Percentiles rank a stretch among this genome's conserved stretches.
Conservation (phyloP, 2,888 invertebrate species). For the Spicauda simplicius region DNA sequence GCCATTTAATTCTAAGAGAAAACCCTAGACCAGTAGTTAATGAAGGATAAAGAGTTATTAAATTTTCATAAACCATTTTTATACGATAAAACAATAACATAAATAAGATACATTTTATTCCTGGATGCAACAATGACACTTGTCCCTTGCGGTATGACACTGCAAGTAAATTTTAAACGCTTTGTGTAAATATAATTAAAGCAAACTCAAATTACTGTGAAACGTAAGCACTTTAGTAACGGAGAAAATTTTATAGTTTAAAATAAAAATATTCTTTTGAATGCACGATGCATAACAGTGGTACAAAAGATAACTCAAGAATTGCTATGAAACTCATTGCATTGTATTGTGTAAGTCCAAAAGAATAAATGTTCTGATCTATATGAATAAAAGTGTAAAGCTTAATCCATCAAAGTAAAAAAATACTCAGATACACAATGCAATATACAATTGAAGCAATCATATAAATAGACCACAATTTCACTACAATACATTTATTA, state of each 20-base stretch:
- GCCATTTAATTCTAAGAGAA: too few species aligned
- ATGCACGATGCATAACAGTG: conserved; percentile 17
- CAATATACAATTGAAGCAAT: neutral
- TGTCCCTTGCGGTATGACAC: neutral
- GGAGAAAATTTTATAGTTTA: conserved; percentile 8
- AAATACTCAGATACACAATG: neutral
- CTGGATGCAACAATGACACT: neutral
- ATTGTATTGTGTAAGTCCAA: conserved; percentile 26
- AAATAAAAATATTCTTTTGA: conserved; percentile 22
- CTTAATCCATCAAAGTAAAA: conserved; percentile 8
- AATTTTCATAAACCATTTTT: too few species aligned
- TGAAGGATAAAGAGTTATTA: too few species aligned
- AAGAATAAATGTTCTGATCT: conserved; percentile 14
- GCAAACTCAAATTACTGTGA: neutral
- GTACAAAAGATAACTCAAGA: conserved; percentile 28
- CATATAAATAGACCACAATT: neutral
- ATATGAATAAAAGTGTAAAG: conserved; percentile 14
- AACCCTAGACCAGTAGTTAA: too few species aligned
- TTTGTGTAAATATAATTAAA: neutral
- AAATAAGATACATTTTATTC: neutral
- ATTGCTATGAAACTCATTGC: conserved; percentile 19
- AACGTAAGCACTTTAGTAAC: conserved; percentile 9
- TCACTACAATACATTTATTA: neutral
- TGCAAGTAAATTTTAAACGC: neutral
- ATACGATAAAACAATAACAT: neutral